Conservation (phyloP, 1,140 invertebrate species). For the Papilio polyxenes region DNA sequence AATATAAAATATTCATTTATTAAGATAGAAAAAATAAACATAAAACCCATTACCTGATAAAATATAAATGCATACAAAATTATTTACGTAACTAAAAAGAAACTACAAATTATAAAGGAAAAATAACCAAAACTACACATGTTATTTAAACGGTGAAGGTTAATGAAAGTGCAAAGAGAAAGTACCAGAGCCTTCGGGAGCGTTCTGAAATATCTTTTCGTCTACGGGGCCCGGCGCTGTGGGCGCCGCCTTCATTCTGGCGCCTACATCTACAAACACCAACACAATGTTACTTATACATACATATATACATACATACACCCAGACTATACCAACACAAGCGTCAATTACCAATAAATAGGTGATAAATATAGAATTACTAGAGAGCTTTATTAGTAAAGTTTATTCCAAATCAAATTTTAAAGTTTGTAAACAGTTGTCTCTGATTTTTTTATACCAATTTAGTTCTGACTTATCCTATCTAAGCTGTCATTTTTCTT, state of each 20-base stretch:
- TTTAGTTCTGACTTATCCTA: neutral
- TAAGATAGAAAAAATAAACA: neutral
- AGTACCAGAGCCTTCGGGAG: conserved; percentile 85
- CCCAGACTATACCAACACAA: neutral
- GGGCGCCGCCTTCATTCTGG: conserved; percentile 77
- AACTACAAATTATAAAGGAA: neutral
- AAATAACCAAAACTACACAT: conserved; percentile 28
- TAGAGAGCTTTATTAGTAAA: no score
- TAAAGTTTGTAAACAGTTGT: no score
- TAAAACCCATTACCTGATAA: neutral
- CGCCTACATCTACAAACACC: conserved; percentile 81
- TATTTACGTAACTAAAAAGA: neutral
- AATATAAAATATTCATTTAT: neutral
- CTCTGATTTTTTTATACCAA: no score
- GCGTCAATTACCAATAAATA: neutral
- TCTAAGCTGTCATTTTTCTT: neutral
- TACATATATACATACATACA: conserved; percentile 15
- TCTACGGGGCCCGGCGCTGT: conserved; percentile 78
- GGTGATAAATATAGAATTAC: no score
- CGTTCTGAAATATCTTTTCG: conserved; percentile 82
- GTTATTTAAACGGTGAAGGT: conserved; percentile 29
- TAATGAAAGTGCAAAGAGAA: conserved; percentile 47
- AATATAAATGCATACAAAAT: neutral
- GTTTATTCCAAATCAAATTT: no score
- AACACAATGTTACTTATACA: conserved; percentile 47